Base-by-base conservation (phyloP, 2,888 invertebrate genomes). In the Cataglyphis altisquamis region DNA sequence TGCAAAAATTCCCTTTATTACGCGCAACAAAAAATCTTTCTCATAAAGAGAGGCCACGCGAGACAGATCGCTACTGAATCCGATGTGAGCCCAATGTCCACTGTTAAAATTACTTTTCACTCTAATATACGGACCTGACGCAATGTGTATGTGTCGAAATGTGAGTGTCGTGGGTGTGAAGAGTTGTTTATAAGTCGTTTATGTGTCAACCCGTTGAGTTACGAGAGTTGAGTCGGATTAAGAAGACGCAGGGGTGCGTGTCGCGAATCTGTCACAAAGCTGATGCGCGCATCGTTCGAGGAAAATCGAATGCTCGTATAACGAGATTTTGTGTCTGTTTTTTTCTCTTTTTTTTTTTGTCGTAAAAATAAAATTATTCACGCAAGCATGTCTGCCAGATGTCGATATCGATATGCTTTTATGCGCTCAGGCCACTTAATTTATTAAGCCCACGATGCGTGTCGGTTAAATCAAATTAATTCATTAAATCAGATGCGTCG, bases 121-220 rank as follows among this genome's bases (percentile, higher is more conserved):
- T 90, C 85, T 89, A 90, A 85, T 72, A 77, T 86, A 87, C 72
- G 81, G 81, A 85, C 73, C 85, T 87, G 90, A 86, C 83, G 81
- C 66, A 78, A 48, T 86, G 77, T 83, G 84, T 87, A 72, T 32
- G 82, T 90, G 86, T 88, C 81, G 64, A 89, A 36, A 90, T 84
- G 84, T 87, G 89, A 64, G 75, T 86, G 75, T 74, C 48, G 52
- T 75, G 68, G 25, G 29, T 68, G 55, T 68, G 41, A 45, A 25
- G 18, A 25, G 60, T 80, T 45, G 39, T 52, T 52, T 52, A 52
- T n/a, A 70, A 29, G 41, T 36, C 45, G 70, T 83, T 72, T 8
- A 25, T 52, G 45, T 48, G 32, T 60, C 25, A 29, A 45, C n/a
- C n/a, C 52, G 62, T n/a, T 32, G 32, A 32, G 32, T 32, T 64